Evolutionary conservation across 2,797 vertebrate species (phyloP).

Genomic region (Tragelaphus eurycerus): DNA sequence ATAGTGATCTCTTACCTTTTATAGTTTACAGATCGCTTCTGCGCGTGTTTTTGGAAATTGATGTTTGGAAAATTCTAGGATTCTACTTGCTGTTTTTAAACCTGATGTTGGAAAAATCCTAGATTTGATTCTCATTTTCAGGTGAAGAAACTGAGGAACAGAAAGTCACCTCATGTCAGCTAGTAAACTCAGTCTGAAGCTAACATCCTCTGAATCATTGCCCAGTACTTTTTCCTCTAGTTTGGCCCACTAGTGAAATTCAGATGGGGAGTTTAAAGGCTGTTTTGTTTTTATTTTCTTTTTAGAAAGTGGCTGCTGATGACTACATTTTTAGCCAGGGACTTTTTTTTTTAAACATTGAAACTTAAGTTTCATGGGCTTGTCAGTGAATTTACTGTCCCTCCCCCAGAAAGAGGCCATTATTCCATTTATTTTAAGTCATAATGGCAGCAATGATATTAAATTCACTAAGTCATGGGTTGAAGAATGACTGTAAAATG

Average conservation of each 20-base stretch:
- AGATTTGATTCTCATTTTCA: neutral
- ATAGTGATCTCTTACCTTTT: neutral
- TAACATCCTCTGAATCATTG: neutral
- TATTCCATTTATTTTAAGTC: conserved; percentile 58
- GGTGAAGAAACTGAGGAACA: neutral
- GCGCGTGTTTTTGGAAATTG: neutral
- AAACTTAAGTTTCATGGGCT: neutral
- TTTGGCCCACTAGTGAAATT: neutral
- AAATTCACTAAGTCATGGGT: conserved; percentile 27
- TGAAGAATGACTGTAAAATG: conserved; percentile 44
- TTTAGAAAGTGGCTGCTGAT: conserved; percentile 13
- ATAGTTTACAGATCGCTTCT: neutral
- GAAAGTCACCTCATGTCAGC: neutral
- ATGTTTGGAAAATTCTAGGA: neutral
- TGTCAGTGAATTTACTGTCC: conserved; percentile 41
- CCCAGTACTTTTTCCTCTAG: neutral
- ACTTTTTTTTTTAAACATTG: neutral
- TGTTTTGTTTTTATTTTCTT: neutral
- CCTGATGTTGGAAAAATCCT: neutral
- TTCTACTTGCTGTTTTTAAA: neutral
- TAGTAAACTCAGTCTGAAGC: neutral
- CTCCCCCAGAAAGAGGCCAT: neutral
- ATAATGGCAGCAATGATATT: conserved; percentile 40
- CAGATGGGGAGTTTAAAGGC: neutral
- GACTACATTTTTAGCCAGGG: neutral